Conservation (phyloP, 2,113 vertebrate genomes). For the Hemiscyllium ocellatum region DNA sequence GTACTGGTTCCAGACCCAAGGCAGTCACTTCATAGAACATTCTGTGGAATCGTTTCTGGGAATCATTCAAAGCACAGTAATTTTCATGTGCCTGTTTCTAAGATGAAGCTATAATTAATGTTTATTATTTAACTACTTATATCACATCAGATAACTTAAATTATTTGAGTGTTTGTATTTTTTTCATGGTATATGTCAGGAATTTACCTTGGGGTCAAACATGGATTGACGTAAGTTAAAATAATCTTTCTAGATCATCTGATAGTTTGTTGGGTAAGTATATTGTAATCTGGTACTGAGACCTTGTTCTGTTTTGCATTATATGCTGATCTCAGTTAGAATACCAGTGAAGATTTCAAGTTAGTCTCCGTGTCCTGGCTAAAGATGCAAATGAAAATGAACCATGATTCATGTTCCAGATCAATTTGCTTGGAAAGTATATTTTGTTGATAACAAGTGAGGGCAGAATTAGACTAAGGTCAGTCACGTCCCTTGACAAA, state of each 20-base stretch:
- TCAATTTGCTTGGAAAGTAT: not conserved
- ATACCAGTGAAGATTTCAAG: not conserved
- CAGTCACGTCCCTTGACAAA: not conserved
- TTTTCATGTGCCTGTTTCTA: not conserved
- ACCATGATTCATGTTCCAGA: not conserved
- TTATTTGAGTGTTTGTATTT: not conserved
- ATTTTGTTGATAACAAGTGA: not conserved
- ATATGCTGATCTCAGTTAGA: not conserved
- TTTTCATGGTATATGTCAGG: not conserved
- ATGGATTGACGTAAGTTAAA: not conserved
- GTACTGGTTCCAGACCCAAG: not conserved
- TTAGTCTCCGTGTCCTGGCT: not conserved
- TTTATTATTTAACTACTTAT: not conserved
- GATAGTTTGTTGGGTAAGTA: not conserved
- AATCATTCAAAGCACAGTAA: not conserved
- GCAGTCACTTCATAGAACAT: not conserved
- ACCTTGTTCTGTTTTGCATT: not conserved
- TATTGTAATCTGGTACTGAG: not conserved
- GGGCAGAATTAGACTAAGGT: not conserved
- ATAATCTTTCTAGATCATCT: not conserved
- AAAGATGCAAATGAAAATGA: not conserved
- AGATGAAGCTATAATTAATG: not conserved
- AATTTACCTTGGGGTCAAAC: not conserved
- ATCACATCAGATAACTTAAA: not conserved
- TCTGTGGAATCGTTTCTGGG: not conserved